phyloP scores from a whole-genome alignment of 2,113 vertebrate species.

The Dasyornis broadbenti region DNA sequence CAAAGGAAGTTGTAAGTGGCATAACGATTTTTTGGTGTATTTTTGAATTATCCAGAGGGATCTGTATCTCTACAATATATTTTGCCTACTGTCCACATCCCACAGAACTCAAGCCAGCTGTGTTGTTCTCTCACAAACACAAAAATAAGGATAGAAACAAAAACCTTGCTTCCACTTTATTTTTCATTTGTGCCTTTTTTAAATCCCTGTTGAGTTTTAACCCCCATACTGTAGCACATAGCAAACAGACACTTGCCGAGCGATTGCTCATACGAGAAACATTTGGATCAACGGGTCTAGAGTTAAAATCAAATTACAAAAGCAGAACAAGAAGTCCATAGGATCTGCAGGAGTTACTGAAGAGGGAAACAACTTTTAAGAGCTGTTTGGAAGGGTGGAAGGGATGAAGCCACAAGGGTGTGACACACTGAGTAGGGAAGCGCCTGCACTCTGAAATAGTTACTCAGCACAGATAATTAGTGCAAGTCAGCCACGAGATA shows the following conservation, averaged over 20 bases:
- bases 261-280: not conserved
- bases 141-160: not conserved
- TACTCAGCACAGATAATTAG: not conserved
- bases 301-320: not conserved
- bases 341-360: not conserved
- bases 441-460: not conserved
- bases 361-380: not conserved
- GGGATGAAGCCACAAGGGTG: not conserved
- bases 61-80: not conserved
- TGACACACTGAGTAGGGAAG: not conserved
- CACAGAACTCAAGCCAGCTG: not conserved
- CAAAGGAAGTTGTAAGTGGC: not conserved
- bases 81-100: not conserved
- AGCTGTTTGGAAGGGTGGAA: not conserved
- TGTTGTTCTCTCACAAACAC: not conserved
- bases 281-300: not conserved
- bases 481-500: not conserved
- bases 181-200: rapidly evolving
- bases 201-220: not conserved
- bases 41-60: not conserved
- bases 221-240: not conserved
- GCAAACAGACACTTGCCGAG: not conserved
- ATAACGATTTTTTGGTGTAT: not conserved
- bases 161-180: not conserved
- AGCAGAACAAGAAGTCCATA: not conserved